Base-by-base conservation (phyloP, 2,888 invertebrate species). In the Acanthosepion esculentum region DNA sequence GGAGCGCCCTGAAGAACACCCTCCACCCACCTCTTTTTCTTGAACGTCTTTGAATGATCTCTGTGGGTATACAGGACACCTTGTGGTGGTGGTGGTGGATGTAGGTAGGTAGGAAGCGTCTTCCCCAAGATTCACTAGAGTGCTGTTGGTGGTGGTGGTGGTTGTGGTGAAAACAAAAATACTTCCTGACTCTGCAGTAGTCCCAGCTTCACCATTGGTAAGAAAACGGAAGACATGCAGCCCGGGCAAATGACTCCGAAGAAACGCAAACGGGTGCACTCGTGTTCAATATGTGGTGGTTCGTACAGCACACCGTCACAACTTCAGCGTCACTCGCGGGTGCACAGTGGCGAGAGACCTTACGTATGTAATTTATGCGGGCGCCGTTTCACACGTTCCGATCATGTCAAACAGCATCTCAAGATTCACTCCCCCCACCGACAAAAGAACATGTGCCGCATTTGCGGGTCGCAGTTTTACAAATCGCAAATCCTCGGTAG, bases 371-470 rank as follows among this genome's bases (percentile, higher is more conserved):
- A 95, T 50, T 95, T 96, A 41, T 96, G 96, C 95, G 96, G 96
- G 18, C 95, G 96, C 29, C 94, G 96, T 78, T 96, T 96, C 94
- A 96, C 96, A 23, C 95, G 96, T 12, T 96, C 96, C 33, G 96
- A 96, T 94, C 96, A 96, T 94, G 96, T 96, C 10, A 96, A 96
- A 94, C 96, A 96, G 95, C 96, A 96, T 94, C 95, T 96, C 95
- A 96, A 96, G 95, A 96, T 96, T 12, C 96, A 96, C 94, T 64
- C 64, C 53, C 94, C 94, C 29, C 91, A 94, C 33, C 92, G 94
- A 33, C 94, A 94, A 20, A 94, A 94, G 33, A 94, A 94, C 64
- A 91, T 94, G 50, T 94, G 94, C 41, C 92, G 94, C n/a, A 91
- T 94, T 48, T 94, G 94, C 91, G 94, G 94, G 59, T 91, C 91